Percentiles rank a stretch among this genome's conserved stretches.
These are phyloP conservation scores for Phaenicophaeus curvirostris DNA, from an alignment of 2,797 vertebrate genomes.

Conservation along the genomic window DNA sequence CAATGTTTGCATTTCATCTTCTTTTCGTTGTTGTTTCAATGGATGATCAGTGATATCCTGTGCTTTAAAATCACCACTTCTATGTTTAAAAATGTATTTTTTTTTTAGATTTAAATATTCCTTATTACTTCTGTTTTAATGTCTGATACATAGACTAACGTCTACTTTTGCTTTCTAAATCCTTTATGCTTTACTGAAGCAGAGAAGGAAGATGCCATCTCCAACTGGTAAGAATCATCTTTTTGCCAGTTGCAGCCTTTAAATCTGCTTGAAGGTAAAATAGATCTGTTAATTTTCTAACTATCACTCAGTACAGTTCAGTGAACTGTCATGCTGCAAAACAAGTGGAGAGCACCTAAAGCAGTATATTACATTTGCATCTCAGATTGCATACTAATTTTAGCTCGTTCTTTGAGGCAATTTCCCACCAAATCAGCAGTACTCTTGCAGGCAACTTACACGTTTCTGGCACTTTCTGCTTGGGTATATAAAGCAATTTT, in stretches of 20 bases:
- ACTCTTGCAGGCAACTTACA: slow-evolving; percentile 24
- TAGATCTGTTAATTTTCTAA: slow-evolving; percentile 55
- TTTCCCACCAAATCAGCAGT: slow-evolving; percentile 43
- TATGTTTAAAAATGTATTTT: not conserved
- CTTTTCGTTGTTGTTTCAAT: not conserved
- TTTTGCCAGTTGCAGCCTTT: slow-evolving; percentile 28
- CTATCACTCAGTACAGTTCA: slow-evolving; percentile 10
- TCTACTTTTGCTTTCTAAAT: slow-evolving; percentile 28
- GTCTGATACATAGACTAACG: slow-evolving; percentile 7
- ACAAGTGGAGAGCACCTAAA: slow-evolving; percentile 32
- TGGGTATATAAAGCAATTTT: slow-evolving; percentile 29
- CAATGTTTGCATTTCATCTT: slow-evolving; percentile 50
- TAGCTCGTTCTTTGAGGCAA: slow-evolving; percentile 40
- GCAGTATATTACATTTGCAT: slow-evolving; percentile 62
- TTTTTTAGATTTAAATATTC: slow-evolving; percentile 13
- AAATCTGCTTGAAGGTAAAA: slow-evolving; percentile 52
- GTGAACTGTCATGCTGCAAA: slow-evolving; percentile 39
- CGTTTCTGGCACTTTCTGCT: not conserved
- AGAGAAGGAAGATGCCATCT: not conserved
- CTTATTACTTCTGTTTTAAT: slow-evolving; percentile 14
- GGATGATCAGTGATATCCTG: not conserved
- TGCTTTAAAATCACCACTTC: slow-evolving; percentile 30
- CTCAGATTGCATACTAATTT: slow-evolving; percentile 56
- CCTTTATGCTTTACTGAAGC: slow-evolving; percentile 57
- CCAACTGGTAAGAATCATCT: slow-evolving; percentile 1